These are phyloP conservation scores for Zelleria hepariella DNA, from an alignment of 2,888 invertebrate species.

Conservation along the genomic window DNA sequence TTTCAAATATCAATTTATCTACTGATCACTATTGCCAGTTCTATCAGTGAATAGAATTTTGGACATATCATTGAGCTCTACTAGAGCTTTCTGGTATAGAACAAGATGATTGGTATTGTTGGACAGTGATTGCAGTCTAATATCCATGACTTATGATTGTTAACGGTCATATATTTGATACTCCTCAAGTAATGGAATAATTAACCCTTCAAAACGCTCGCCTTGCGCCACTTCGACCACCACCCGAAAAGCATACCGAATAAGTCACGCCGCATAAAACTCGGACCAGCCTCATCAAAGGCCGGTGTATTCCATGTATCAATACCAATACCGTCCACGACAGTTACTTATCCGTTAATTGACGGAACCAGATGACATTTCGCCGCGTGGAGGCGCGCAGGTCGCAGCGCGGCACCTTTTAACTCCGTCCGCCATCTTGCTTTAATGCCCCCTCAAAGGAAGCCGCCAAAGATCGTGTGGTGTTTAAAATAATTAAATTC, in stretches of 20 bases:
- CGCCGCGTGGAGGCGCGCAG: slow-evolving; percentile 48
- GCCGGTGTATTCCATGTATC: slow-evolving; percentile 20
- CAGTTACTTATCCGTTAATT: slow-evolving; percentile 56
- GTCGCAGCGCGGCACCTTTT: slow-evolving; percentile 53
- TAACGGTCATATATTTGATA: no score
- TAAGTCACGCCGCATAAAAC: slow-evolving; percentile 39
- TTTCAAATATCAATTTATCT: no score
- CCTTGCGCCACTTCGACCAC: slow-evolving; percentile 23
- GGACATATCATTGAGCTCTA: no score
- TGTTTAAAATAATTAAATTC: slow-evolving; percentile 50
- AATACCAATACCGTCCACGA: slow-evolving; percentile 58
- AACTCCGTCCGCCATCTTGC: slow-evolving; percentile 44
- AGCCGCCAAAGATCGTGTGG: slow-evolving; percentile 29
- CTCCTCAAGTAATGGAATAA: no score
- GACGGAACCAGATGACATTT: slow-evolving; percentile 68
- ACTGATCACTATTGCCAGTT: no score
- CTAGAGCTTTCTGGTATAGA: no score
- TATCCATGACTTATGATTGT: no score
- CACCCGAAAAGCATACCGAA: slow-evolving; percentile 24
- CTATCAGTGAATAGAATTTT: no score
- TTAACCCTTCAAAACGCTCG: no score
- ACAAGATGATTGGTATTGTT: no score
- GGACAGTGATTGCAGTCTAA: no score
- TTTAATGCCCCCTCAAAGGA: slow-evolving; percentile 39
- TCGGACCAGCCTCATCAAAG: slow-evolving; percentile 20